A percentile compares a stretch with the other conserved stretches of the same genome.
These are phyloP conservation scores for Phlogophora meticulosa DNA, from an alignment of 2,888 invertebrate genomes.

Conservation along the genomic window DNA sequence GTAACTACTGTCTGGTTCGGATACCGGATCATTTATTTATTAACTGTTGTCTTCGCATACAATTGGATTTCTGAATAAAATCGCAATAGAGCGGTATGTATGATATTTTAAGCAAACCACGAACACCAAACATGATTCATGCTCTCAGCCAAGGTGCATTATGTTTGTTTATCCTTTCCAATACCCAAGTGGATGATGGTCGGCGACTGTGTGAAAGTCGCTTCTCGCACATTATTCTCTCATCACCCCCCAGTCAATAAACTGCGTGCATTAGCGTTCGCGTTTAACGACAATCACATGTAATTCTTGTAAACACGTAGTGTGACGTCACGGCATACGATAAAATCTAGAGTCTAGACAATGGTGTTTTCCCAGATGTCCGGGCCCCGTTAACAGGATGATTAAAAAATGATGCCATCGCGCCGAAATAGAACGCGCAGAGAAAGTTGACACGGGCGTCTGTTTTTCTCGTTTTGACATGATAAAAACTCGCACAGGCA, in stretches of 20 bases:
- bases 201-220: constrained; percentile 55
- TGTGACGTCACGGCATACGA: constrained; percentile 60
- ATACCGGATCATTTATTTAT: neutral
- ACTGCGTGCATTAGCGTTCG: constrained; percentile 29
- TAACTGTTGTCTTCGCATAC: neutral
- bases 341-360: constrained; percentile 71
- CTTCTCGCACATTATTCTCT: constrained; percentile 49
- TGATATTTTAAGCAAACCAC: constrained; percentile 3
- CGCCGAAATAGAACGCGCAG: constrained; percentile 83
- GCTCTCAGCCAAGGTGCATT: constrained; percentile 20
- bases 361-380: constrained; percentile 76
- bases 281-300: constrained; percentile 33
- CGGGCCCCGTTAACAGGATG: constrained; percentile 67
- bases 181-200: constrained; percentile 44
- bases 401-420: constrained; percentile 80
- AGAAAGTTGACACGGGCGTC: constrained; percentile 85
- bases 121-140: neutral
- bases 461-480: constrained; percentile 77
- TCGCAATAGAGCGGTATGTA: neutral
- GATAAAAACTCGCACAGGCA: constrained; percentile 81
- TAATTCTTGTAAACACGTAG: constrained; percentile 22
- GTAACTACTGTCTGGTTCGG: too few species aligned
- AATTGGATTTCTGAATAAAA: neutral
- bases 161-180: constrained; percentile 53
- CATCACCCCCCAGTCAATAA: constrained; percentile 53